Evolutionary conservation across 2,113 vertebrate species (phyloP).

Genomic region (Syngnathus floridae): DNA sequence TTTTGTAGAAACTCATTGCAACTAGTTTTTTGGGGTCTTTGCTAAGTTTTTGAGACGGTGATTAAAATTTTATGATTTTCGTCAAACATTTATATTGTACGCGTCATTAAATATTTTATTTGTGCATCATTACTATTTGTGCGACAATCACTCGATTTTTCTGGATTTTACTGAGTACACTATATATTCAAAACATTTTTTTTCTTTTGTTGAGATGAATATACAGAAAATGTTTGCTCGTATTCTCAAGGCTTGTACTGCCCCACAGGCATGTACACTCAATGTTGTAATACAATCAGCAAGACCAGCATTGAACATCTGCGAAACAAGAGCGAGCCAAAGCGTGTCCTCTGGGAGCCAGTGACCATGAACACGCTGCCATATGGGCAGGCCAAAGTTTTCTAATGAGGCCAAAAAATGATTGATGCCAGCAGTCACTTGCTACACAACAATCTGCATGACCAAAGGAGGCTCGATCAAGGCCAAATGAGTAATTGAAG

Average conservation of each 20-base stretch:
- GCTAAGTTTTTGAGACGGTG: neutral
- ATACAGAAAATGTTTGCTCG: too few relatives aligned
- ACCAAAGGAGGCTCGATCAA: constrained; percentile 29
- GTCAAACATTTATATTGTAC: too few relatives aligned
- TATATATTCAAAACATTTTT: too few relatives aligned
- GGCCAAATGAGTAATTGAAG: constrained; percentile 54
- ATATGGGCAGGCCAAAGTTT: constrained; percentile 54
- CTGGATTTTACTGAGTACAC: too few relatives aligned
- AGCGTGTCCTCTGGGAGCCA: constrained; percentile 39
- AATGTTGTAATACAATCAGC: constrained; percentile 36
- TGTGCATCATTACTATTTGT: too few relatives aligned
- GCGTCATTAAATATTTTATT: too few relatives aligned
- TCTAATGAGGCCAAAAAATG: constrained; percentile 59
- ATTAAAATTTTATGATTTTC: too few relatives aligned
- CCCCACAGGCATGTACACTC: constrained; percentile 12
- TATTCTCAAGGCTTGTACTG: constrained; percentile 8
- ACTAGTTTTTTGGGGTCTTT: neutral
- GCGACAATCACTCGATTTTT: too few relatives aligned
- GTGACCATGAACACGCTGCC: constrained; percentile 46
- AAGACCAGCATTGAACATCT: constrained; percentile 57
- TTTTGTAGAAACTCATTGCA: neutral
- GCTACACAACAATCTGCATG: constrained; percentile 34
- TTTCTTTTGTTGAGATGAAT: too few relatives aligned
- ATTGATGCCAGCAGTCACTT: constrained; percentile 52
- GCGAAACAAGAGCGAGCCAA: constrained; percentile 44